Conservation (phyloP, 2,113 vertebrate genomes). For the mouse (Mus musculus) region GRCm39 chr9:70066001-70066500, state of each 20-base stretch:
- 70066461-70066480: background rate
- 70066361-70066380: background rate
- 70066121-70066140: background rate
- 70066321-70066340: background rate
- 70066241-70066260: slow-evolving; percentile 37
- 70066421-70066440: background rate
- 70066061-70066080: background rate
- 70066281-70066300: slow-evolving; percentile 47
- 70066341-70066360: background rate
- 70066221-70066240: slow-evolving; percentile 27
- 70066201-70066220: slow-evolving; percentile 42
- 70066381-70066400: background rate
- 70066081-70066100: background rate
- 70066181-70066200: slow-evolving; percentile 25
- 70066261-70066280: slow-evolving; percentile 48
- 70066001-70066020: background rate
- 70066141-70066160: background rate
- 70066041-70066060: slow-evolving; percentile 8
- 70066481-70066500: background rate
- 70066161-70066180: background rate
- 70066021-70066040: background rate
- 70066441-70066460: background rate
- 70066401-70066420: background rate
- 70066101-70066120: background rate
- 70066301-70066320: slow-evolving; percentile 8